Conservation (phyloP, 2,888 invertebrate species). For the Peribatodes rhomboidaria region DNA sequence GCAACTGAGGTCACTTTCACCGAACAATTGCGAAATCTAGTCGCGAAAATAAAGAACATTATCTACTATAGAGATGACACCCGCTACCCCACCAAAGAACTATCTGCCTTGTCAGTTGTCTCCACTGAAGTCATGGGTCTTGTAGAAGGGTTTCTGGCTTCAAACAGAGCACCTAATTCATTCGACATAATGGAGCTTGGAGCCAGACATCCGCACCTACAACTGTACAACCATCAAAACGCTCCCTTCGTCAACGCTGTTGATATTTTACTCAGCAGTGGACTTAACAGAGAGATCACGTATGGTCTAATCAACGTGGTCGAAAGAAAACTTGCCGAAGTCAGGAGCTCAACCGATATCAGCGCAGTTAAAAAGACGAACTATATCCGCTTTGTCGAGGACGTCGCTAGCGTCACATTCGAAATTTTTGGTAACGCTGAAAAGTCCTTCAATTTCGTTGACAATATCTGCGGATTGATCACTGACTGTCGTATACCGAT, state of each 20-base stretch:
- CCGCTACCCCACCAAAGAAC: constrained; percentile 81
- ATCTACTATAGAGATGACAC: constrained; percentile 78
- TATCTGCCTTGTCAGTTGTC: constrained; percentile 86
- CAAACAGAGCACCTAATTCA: constrained; percentile 80
- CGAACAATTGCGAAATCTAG: constrained; percentile 86
- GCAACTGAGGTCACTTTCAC: constrained; percentile 90
- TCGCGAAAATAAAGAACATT: constrained; percentile 82
- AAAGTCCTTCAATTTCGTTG: constrained; percentile 76
- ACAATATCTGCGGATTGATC: constrained; percentile 77
- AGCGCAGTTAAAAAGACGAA: constrained; percentile 79
- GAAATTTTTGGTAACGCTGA: constrained; percentile 82
- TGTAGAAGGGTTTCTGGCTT: constrained; percentile 86
- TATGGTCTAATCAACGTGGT: constrained; percentile 83
- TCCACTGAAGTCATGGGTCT: constrained; percentile 87
- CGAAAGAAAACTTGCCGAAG: constrained; percentile 81
- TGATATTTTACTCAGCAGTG: constrained; percentile 80
- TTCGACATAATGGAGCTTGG: constrained; percentile 81
- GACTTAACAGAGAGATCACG: constrained; percentile 81
- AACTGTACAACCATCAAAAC: constrained; percentile 81
- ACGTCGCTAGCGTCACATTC: constrained; percentile 80
- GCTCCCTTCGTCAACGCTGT: constrained; percentile 82
- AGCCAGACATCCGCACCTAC: constrained; percentile 78
- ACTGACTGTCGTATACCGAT: constrained; percentile 80
- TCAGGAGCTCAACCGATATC: constrained; percentile 74
- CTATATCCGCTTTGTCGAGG: constrained; percentile 81